Percentiles rank a stretch among this genome's conserved stretches.
Evolutionary conservation across 2,888 invertebrate genomes (phyloP).

Genomic region (Zele albiditarsus): DNA sequence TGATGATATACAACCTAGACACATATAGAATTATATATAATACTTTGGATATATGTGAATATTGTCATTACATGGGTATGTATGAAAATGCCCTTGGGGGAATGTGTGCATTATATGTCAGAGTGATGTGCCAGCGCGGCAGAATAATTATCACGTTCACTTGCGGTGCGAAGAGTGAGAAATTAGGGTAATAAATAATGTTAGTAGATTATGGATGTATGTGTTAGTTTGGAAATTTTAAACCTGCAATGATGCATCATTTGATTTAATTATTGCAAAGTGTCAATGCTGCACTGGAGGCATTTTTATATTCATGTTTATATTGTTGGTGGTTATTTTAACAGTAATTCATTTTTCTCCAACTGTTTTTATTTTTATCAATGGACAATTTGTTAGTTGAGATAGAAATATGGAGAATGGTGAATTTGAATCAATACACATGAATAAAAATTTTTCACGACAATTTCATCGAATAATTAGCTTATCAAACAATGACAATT

Average conservation of each 20-base stretch:
- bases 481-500: background rate
- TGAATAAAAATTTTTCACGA: too few species aligned
- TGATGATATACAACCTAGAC: conserved; percentile 51
- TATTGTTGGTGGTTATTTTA: too few species aligned
- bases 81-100: conserved; percentile 43
- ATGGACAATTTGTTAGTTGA: too few species aligned
- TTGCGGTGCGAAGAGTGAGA: conserved; percentile 52
- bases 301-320: too few species aligned
- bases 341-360: too few species aligned
- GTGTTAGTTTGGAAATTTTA: background rate
- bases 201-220: background rate
- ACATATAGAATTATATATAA: conserved; percentile 21
- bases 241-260: background rate
- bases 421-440: too few species aligned
- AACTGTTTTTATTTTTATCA: too few species aligned
- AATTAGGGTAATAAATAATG: conserved; percentile 8
- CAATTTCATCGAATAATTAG: too few species aligned
- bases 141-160: conserved; percentile 66
- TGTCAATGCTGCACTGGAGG: background rate
- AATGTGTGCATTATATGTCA: conserved; percentile 44
- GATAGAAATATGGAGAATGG: too few species aligned
- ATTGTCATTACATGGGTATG: conserved; percentile 46
- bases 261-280: background rate
- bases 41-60: background rate
- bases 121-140: conserved; percentile 46